phyloP scores from a whole-genome alignment of 2,113 vertebrate genomes.

The Leptobrachium ailaonicum region DNA sequence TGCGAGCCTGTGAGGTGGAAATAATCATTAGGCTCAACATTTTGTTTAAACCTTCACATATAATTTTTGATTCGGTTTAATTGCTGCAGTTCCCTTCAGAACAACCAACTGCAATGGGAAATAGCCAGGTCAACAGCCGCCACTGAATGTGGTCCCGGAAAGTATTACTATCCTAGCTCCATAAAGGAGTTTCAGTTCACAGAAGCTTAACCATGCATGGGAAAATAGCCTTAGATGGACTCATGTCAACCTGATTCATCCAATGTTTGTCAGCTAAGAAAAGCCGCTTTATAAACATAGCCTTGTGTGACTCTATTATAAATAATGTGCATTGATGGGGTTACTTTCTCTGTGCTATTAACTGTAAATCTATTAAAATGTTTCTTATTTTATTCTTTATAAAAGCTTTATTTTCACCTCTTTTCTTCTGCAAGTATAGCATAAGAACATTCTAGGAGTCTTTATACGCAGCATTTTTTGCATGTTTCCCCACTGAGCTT shows the following conservation, averaged over 20 bases:
- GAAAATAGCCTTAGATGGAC: not conserved
- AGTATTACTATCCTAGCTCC: not conserved
- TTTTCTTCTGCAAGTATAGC: constrained; percentile 10
- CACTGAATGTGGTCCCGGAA: too few species aligned
- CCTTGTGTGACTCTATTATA: constrained; percentile 23
- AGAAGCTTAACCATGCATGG: not conserved
- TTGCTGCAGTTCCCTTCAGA: too few species aligned
- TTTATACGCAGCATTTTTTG: constrained; percentile 27
- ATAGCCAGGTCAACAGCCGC: too few species aligned
- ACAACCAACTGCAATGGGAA: too few species aligned
- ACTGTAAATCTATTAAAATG: constrained; percentile 15
- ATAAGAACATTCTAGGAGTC: constrained; percentile 18
- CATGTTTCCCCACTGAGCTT: constrained; percentile 16
- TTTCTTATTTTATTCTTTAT: constrained; percentile 12
- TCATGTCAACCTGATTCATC: not conserved
- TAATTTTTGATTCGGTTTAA: too few species aligned
- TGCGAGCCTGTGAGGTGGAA: too few species aligned
- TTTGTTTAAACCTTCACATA: too few species aligned
- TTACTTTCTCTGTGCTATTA: constrained; percentile 2
- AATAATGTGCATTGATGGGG: not conserved
- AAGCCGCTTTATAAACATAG: not conserved
- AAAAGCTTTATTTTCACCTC: constrained; percentile 17
- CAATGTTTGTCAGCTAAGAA: constrained; percentile 1
- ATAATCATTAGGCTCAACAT: too few species aligned
- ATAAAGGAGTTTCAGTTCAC: not conserved